Evolutionary conservation across 2,888 invertebrate genomes (phyloP), one percentile per base, ranked within the genome.

Genomic region (Magallana nippona): DNA sequence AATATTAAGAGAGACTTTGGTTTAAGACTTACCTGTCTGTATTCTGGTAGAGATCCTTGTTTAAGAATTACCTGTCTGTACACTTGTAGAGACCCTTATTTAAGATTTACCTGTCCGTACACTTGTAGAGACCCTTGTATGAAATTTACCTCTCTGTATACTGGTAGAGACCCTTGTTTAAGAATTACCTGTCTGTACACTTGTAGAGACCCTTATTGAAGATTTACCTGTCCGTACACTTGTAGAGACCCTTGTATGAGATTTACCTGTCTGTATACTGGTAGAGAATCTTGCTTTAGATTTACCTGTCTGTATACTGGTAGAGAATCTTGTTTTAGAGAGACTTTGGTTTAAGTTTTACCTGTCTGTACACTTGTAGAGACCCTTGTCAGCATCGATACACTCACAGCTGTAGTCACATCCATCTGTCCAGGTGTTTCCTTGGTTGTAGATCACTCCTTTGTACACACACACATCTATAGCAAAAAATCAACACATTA

Each of bases 391-490:
- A 17, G 88, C 85, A 86, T 89, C 90, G 10, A 87, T 80, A 85
- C 90, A 90, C 79, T 87, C 87, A 86, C 90, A 90, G 62, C 84
- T 85, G 78, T 86, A 90, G 62, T 85, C 85, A 86, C 90, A 90
- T 5, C 89, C 90, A 85, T 89, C 90, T 22, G 87, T 82, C 90
- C 90, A 90, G 56, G 82, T 87, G 85, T 87, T 86, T 56, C 89
- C 89, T 32, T 89, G 88, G 57, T 78, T 81, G 83, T 89, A 90
- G 11, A 87, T 82, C 71, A 81, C 82, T 32, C 88, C 88, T 88
- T 90, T 90, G 85, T 90, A 90, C 11, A 88, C 84, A 86, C 90
- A 90, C 8, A 78, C 86, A 83, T 85, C 89, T 89, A 84, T 5
- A 63, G 13, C 27, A 63, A 32, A 32, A 62, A 19, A 13, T 44